Conservation (phyloP, 2,888 invertebrate genomes). For the Ferdinandea cuprea region DNA sequence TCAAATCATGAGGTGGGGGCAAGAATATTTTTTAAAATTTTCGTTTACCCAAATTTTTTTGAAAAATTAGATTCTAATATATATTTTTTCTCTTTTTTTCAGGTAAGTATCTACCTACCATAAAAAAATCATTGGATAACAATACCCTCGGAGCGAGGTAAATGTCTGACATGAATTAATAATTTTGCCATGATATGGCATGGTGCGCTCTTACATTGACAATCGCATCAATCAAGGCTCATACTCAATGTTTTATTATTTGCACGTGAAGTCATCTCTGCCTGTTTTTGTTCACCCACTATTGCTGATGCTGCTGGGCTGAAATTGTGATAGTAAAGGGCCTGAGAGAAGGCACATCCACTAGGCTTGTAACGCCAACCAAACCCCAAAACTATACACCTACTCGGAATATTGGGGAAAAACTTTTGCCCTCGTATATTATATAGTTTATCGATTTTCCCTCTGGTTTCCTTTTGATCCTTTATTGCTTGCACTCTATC, state of each 20-base stretch:
- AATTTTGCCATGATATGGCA: slow-evolving; percentile 1
- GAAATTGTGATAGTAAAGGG: slow-evolving; percentile 32
- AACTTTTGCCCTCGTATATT: slow-evolving; percentile 70
- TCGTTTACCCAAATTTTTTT: too few relatives aligned
- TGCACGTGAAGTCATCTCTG: slow-evolving; percentile 74
- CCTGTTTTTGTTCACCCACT: slow-evolving; percentile 65
- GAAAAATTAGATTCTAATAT: too few relatives aligned
- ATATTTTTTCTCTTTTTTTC: too few relatives aligned
- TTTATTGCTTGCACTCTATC: slow-evolving; percentile 71
- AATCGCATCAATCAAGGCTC: slow-evolving; percentile 71
- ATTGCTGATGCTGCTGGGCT: background rate
- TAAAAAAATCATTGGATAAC: background rate
- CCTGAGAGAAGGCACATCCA: slow-evolving; percentile 20
- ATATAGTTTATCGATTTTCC: slow-evolving; percentile 74
- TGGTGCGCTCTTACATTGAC: slow-evolving; percentile 63
- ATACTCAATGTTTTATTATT: slow-evolving; percentile 72
- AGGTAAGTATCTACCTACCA: too few relatives aligned
- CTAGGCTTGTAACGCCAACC: too few relatives aligned
- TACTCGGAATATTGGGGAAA: slow-evolving; percentile 38
- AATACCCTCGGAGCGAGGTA: too few relatives aligned
- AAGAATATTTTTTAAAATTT: too few relatives aligned
- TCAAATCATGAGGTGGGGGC: too few relatives aligned
- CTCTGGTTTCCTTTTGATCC: slow-evolving; percentile 70
- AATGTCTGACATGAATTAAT: background rate
- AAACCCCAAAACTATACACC: too few relatives aligned